Evolutionary conservation across 2,888 invertebrate genomes (phyloP).

Genomic region (Netelia inedita): DNA sequence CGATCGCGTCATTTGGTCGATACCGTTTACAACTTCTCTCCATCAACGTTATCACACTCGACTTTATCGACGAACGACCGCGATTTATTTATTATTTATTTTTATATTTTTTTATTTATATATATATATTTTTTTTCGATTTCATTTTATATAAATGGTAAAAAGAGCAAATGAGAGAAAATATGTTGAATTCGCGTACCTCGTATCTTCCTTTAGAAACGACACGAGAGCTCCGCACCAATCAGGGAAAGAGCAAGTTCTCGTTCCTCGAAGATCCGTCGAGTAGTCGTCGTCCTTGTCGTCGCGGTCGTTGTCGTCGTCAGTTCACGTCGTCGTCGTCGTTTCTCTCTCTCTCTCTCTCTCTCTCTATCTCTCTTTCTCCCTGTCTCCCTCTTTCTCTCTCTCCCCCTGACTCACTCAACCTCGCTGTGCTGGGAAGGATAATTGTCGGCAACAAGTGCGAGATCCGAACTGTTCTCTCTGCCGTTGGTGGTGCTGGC

Average conservation of each 20-base stretch:
- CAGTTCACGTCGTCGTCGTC: no score
- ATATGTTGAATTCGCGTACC: constrained; percentile 10
- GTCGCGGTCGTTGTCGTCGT: no score
- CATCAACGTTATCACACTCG: constrained; percentile 5
- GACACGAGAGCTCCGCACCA: constrained; percentile 20
- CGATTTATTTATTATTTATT: no score
- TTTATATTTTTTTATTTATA: not conserved
- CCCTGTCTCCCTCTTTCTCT: not conserved
- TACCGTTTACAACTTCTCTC: not conserved
- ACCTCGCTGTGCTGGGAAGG: constrained; percentile 13
- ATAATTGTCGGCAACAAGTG: constrained; percentile 73
- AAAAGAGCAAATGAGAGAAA: not conserved
- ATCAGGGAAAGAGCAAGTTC: constrained; percentile 31
- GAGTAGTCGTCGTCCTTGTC: not conserved
- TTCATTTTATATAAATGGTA: not conserved
- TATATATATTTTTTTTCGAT: not conserved
- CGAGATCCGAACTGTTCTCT: constrained; percentile 60
- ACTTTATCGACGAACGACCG: not conserved
- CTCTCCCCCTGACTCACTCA: not conserved
- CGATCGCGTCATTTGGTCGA: constrained; percentile 14
- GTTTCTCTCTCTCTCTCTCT: not conserved
- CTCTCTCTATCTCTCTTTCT: not conserved
- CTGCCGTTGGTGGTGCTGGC: constrained; percentile 19
- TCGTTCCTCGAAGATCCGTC: constrained; percentile 35
- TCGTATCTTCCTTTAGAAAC: not conserved